A percentile compares a stretch with the other conserved stretches of the same genome.
Conservation (phyloP, 2,113 vertebrate genomes). For the Rutilus rutilus region DNA sequence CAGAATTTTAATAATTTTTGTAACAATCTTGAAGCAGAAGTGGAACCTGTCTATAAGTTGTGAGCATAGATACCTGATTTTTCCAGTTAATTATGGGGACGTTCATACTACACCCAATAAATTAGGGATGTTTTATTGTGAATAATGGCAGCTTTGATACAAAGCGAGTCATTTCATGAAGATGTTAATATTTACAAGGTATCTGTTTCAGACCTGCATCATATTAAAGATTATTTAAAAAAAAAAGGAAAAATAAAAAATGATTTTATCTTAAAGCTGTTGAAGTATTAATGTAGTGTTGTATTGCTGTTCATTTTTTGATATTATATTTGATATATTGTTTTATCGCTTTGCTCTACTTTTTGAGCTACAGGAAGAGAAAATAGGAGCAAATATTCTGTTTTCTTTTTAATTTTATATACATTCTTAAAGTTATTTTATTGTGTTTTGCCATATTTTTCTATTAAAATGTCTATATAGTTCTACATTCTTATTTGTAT, state of each 20-base stretch:
- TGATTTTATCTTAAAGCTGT: conserved; percentile 6
- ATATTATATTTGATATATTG: too few species aligned
- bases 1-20: too few species aligned
- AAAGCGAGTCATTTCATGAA: not conserved
- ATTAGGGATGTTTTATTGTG: not conserved
- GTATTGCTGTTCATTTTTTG: not conserved
- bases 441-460: too few species aligned
- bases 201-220: not conserved
- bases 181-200: conserved; percentile 9
- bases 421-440: too few species aligned
- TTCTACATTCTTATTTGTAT: not conserved
- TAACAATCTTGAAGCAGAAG: not conserved
- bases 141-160: conserved; percentile 10
- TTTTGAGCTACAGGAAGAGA: too few species aligned
- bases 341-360: too few species aligned
- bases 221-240: not conserved
- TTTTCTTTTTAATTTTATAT: too few species aligned
- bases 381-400: too few species aligned
- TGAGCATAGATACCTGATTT: not conserved
- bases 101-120: not conserved
- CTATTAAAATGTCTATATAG: too few species aligned
- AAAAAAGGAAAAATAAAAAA: not conserved
- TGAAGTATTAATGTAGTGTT: not conserved
- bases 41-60: not conserved
- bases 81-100: not conserved